Evolutionary conservation across 2,888 invertebrate genomes (phyloP).

Genomic region (Parnassius glacialis): DNA sequence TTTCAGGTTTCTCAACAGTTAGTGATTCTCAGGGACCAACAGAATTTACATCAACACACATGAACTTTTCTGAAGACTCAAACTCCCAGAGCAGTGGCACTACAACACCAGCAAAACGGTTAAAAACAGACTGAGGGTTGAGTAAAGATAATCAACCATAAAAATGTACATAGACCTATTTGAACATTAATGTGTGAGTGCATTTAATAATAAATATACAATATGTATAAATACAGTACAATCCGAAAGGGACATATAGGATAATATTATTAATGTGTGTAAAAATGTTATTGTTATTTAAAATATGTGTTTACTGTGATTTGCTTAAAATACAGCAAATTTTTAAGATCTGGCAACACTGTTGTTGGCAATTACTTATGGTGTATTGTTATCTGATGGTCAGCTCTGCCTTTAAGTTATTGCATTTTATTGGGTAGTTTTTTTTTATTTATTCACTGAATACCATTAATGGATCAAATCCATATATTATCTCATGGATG

Average conservation of each 20-base stretch:
- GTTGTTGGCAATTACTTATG: too few species aligned
- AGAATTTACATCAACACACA: conserved; percentile 90
- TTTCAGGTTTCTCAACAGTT: conserved; percentile 92
- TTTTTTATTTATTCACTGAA: too few species aligned
- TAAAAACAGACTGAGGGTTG: conserved; percentile 86
- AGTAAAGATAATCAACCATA: conserved; percentile 26
- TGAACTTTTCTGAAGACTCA: conserved; percentile 94
- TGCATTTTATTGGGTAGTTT: too few species aligned
- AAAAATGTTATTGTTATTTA: too few species aligned
- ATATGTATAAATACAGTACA: background rate
- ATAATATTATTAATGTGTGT: too few species aligned
- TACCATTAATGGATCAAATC: too few species aligned
- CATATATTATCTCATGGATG: background rate
- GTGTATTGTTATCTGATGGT: too few species aligned
- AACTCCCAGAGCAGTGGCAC: conserved; percentile 94
- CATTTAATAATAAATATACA: conserved; percentile 5
- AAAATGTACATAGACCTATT: conserved; percentile 12
- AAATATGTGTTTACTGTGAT: too few species aligned
- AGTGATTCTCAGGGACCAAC: conserved; percentile 95
- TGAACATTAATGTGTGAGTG: conserved; percentile 15
- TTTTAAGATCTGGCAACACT: too few species aligned
- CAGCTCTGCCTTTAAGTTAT: too few species aligned
- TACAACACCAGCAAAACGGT: conserved; percentile 84
- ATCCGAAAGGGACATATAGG: too few species aligned
- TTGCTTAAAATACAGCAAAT: too few species aligned